Conservation (phyloP, 2,888 invertebrate genomes). For the Dorcus hopei region DNA sequence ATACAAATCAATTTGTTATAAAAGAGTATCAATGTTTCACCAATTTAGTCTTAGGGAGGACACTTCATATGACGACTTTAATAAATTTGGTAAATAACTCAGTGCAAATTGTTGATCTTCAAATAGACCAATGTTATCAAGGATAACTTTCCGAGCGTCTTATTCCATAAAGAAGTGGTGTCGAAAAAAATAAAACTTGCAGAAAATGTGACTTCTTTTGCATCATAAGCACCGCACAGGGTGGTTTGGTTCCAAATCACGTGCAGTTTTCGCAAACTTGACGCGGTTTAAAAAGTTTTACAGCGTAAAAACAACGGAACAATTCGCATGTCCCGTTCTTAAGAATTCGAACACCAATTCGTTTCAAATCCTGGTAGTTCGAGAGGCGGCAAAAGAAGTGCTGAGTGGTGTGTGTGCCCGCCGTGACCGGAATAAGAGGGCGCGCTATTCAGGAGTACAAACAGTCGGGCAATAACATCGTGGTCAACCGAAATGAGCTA, state of each 20-base stretch:
- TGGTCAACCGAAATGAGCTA: constrained; percentile 47
- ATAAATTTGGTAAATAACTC: too few species aligned
- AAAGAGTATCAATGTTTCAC: too few species aligned
- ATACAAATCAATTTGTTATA: too few species aligned
- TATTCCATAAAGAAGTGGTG: constrained; percentile 5
- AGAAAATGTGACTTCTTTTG: constrained; percentile 27
- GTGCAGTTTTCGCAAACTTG: constrained; percentile 34
- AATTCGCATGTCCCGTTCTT: constrained; percentile 34
- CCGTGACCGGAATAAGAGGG: constrained; percentile 39
- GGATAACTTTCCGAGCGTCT: constrained; percentile 10
- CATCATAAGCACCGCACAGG: constrained; percentile 25
- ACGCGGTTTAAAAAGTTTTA: constrained; percentile 37
- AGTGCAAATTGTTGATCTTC: too few species aligned
- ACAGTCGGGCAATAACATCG: constrained; percentile 43
- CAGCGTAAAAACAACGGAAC: constrained; percentile 36
- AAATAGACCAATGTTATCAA: neutral
- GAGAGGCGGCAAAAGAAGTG: constrained; percentile 35
- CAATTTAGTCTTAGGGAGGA: too few species aligned
- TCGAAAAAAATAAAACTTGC: constrained; percentile 18
- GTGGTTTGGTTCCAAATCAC: constrained; percentile 30
- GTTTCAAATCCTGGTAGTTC: constrained; percentile 32
- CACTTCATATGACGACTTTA: too few species aligned
- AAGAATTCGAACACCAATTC: constrained; percentile 37
- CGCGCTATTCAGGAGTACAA: constrained; percentile 34
- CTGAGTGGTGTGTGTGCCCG: constrained; percentile 39